Evolutionary conservation across 2,797 vertebrate species (phyloP), one percentile per base, ranked within the genome.

Genomic region (Sebastes alutus): DNA sequence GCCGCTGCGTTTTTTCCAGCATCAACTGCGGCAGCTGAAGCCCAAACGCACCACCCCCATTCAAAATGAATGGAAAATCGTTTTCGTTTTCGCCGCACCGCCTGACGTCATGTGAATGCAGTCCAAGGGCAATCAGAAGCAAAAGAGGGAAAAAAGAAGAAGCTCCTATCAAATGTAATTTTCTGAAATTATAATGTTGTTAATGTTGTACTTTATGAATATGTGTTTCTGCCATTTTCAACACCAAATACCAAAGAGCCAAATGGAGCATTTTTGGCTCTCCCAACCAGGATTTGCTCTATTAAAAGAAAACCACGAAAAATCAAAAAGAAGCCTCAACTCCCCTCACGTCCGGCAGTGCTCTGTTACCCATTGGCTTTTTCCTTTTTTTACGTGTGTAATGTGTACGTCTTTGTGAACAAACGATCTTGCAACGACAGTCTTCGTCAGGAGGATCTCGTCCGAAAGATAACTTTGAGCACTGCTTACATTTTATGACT

Each of bases 141-240:
- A 77, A 72, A 85, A 29, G 60, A 78, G 7, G 60, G 35, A 64
- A 68, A 67, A 22, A 58, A 66, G 9, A 77, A 66, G 61, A 75
- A 58, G 52, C 58, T 85, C 72, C 60, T 71, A 56, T 60, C 20
- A 32, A 90, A 79, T 91, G 87, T 93, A 83, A 83, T 92, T 92
- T 93, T 86, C 78, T 88, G 83, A 79, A 85, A 85, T 88, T 87
- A 85, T 92, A 69, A 88, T 90, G 90, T 91, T 88, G 83, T 91
- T 92, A 89, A 88, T 92, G 91, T 91, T 94, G 93, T 95, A 88
- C 82, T 91, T 92, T 90, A 89, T 83, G 77, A 90, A 78, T 88
- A 87, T 90, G 83, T 94, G 86, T 92, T 87, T 92, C 71, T 91
- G 88, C 89, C 83, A 88, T 90, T 91, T 89, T 84, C 73, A 87